Evolutionary conservation across 2,888 invertebrate genomes (phyloP), one percentile per base, ranked within the genome.

Genomic region (Eupithecia tripunctaria): DNA sequence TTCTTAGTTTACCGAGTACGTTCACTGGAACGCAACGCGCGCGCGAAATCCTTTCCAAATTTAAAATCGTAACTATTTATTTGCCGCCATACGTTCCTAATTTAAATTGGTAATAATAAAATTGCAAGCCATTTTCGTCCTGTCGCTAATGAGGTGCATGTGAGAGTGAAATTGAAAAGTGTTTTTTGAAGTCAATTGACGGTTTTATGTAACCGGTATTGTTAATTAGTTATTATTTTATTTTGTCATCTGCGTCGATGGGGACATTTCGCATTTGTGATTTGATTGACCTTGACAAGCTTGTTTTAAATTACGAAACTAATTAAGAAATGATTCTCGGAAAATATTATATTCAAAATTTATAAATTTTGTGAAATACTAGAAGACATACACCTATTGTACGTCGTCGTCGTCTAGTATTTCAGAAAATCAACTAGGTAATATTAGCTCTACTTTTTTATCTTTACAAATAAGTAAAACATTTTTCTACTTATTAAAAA

Each of bases 1-100:
- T 82, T 84, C 82, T 91, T 91, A 94, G 93, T 94, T 87, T 82
- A 90, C 84, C 84, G 88, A 86, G 85, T 81, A 84, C 88, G 74
- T 86, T 82, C 91, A 90, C 81, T 86, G 27, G 66, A 72, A 81
- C 81, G 72, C 75, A 80, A 64, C 64, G 83, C 88, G 88, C 87
- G 80, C 83, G 85, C 86, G 86, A 85, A 78, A 69, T 29, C 76
- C 78, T 69, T 80, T 82, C 78, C 76, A 76, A 80, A 80, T 80
- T 82, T 78, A 77, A 78, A 79, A 74, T 75, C 69, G 78, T 73
- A 75, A 76, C 72, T 78, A 75, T 73, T 72, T 65, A n/a, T 21
- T 69, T 32, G 32, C 62, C 25, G 51, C 51, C 21, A 25, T 56
- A 56, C 12, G 56, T 56, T 56, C 56, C 56, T 21, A 25, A 56